A percentile compares a stretch with the other conserved stretches of the same genome.
These are phyloP conservation scores for Listrodromus nycthemerus DNA, from an alignment of 2,888 invertebrate species.

Conservation along the genomic window DNA sequence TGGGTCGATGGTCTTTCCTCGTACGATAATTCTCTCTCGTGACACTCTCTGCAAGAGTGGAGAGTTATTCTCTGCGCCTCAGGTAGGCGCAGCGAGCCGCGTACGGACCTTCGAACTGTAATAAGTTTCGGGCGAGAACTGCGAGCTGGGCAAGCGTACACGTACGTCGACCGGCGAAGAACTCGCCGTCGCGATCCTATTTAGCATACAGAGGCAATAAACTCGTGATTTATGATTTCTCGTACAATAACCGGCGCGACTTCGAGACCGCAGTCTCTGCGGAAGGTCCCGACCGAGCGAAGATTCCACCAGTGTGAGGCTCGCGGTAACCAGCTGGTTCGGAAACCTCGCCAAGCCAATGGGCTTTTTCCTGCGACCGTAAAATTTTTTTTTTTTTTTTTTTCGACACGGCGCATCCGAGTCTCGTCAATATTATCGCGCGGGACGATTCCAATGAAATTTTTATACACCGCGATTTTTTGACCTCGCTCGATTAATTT, in stretches of 20 bases:
- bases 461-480: background rate
- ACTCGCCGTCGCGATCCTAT: slow-evolving; percentile 60
- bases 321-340: slow-evolving; percentile 7
- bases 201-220: slow-evolving; percentile 79
- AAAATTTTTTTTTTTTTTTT: slow-evolving; percentile 31
- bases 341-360: background rate
- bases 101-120: slow-evolving; percentile 45
- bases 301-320: slow-evolving; percentile 46
- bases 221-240: slow-evolving; percentile 76
- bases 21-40: slow-evolving; percentile 6
- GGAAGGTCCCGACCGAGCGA: slow-evolving; percentile 65
- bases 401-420: background rate
- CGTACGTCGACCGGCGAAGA: slow-evolving; percentile 31
- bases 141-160: slow-evolving; percentile 33
- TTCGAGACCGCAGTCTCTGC: slow-evolving; percentile 53
- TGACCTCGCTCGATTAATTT: no score
- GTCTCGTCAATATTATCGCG: slow-evolving; percentile 35
- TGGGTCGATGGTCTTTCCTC: background rate
- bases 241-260: slow-evolving; percentile 63
- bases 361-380: slow-evolving; percentile 21
- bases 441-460: background rate
- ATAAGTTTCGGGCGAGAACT: slow-evolving; percentile 49
- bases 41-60: background rate
- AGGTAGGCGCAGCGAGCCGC: slow-evolving; percentile 2
- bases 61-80: slow-evolving; percentile 9